Conservation (phyloP, 2,888 invertebrate species). For the Serrognathus titanus region DNA sequence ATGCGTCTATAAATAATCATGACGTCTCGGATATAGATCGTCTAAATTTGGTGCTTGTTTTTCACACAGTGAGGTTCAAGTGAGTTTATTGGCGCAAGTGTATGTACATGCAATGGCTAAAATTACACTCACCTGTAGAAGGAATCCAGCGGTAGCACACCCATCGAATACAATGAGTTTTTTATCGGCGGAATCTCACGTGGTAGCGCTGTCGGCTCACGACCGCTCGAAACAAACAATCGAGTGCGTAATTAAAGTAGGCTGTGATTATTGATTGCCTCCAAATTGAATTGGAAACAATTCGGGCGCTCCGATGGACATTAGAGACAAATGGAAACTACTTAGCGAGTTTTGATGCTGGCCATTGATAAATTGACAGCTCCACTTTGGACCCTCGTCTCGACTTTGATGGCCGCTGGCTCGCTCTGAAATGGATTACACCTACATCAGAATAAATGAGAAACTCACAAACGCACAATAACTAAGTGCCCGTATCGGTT, state of each 20-base stretch:
- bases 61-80: too few species aligned
- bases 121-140: slow-evolving; percentile 1
- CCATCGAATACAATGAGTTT: slow-evolving; percentile 19
- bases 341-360: slow-evolving; percentile 38
- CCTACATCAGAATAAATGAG: slow-evolving; percentile 1
- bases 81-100: too few species aligned
- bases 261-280: slow-evolving; percentile 38
- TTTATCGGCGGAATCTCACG: slow-evolving; percentile 18
- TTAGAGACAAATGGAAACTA: slow-evolving; percentile 39
- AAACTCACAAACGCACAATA: neutral
- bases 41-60: too few species aligned
- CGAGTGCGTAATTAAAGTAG: slow-evolving; percentile 25
- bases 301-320: slow-evolving; percentile 30
- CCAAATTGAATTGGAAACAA: slow-evolving; percentile 31
- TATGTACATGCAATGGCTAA: neutral
- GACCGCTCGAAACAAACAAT: slow-evolving; percentile 18
- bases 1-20: too few species aligned
- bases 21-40: too few species aligned
- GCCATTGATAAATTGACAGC: slow-evolving; percentile 41
- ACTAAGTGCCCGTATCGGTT: neutral
- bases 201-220: slow-evolving; percentile 4
- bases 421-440: slow-evolving; percentile 9
- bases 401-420: slow-evolving; percentile 9
- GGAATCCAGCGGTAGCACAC: slow-evolving; percentile 18
- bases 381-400: slow-evolving; percentile 31